Conservation (phyloP, 2,113 vertebrate genomes). For the Corythornis vintsioides region DNA sequence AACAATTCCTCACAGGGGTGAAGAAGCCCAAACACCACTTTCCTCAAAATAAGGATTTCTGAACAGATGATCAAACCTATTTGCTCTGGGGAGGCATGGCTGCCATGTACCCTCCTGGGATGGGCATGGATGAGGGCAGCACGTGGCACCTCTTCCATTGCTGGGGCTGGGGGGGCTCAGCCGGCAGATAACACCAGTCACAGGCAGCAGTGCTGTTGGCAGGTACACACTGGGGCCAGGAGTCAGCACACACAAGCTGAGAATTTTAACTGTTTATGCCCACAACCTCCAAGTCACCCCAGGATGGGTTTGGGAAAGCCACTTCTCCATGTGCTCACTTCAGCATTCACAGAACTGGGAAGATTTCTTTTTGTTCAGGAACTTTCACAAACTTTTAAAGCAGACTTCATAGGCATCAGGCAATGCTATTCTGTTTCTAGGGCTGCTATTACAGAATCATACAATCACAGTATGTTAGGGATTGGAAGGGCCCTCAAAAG, state of each 20-base stretch:
- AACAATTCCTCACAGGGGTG: not conserved
- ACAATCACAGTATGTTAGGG: not conserved
- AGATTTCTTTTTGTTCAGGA: not conserved
- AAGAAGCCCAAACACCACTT: not conserved
- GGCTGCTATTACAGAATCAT: not conserved
- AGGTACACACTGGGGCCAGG: not conserved
- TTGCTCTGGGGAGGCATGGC: not conserved
- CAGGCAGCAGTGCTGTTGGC: rapidly evolving
- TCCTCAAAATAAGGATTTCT: not conserved
- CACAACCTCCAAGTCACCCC: not conserved
- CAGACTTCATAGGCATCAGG: not conserved
- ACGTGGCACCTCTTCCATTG: not conserved
- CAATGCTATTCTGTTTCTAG: not conserved
- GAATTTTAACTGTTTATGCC: not conserved
- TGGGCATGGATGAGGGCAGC: rapidly evolving
- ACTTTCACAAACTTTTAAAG: not conserved
- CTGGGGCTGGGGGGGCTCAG: not conserved
- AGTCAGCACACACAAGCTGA: rapidly evolving
- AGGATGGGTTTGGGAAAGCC: not conserved
- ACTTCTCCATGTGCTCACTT: not conserved
- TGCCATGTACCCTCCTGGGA: not conserved
- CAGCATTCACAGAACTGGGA: not conserved
- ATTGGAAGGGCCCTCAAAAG: no score
- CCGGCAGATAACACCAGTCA: not conserved
- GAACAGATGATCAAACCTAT: not conserved